Conservation (phyloP, 37 sponge, comb jelly and placozoan genomes). For the Halichondria panicea region DNA sequence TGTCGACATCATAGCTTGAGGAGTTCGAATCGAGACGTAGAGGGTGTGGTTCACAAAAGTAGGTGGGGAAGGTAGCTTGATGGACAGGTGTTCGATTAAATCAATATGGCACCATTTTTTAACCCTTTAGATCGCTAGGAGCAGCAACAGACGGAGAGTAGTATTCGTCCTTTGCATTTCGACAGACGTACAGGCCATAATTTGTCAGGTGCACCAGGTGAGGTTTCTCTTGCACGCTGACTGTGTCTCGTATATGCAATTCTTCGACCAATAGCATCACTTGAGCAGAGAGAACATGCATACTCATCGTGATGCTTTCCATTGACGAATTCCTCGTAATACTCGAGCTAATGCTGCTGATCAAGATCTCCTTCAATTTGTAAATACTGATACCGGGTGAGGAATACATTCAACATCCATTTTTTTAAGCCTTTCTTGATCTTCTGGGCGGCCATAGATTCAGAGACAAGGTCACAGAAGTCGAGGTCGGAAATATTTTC, state of each 20-base stretch:
- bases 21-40: not conserved
- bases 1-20: no score
- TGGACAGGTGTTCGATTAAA: constrained; percentile 13
- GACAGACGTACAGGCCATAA: constrained; percentile 50
- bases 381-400: not conserved
- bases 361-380: constrained; percentile 23
- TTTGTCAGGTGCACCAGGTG: constrained; percentile 58
- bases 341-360: not conserved
- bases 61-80: no score
- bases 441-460: not conserved
- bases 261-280: constrained; percentile 52
- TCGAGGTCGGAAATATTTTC: constrained; percentile 31
- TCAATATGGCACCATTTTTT: constrained; percentile 66
- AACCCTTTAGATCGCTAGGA: constrained; percentile 18
- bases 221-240: constrained; percentile 16
- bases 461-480: constrained; percentile 17
- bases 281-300: constrained; percentile 40
- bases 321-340: constrained; percentile 3
- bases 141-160: constrained; percentile 24
- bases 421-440: not conserved
- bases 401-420: constrained; percentile 17
- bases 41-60: not conserved
- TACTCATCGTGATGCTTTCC: not conserved
- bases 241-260: constrained; percentile 7
- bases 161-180: not conserved